phyloP scores from a whole-genome alignment of 2,797 vertebrate species.

The Adrianichthys oophorus region DNA sequence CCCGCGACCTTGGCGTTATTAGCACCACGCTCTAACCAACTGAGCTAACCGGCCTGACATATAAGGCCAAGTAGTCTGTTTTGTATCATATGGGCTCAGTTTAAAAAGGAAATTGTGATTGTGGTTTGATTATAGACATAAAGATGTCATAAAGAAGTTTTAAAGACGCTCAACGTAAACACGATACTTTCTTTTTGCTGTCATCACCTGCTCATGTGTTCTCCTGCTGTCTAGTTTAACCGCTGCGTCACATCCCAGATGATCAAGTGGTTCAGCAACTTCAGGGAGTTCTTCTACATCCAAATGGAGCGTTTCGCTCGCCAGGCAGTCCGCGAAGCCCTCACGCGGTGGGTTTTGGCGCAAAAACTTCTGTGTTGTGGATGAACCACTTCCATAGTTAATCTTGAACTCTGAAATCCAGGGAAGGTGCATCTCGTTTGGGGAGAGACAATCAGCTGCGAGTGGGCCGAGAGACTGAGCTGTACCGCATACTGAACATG shows the following conservation, averaged over 20 bases:
- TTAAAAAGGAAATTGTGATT: too few species aligned
- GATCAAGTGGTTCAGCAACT: conserved; percentile 88
- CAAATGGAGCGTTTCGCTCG: conserved; percentile 85
- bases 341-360: conserved; percentile 61
- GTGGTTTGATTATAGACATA: too few species aligned
- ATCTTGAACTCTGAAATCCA: conserved; percentile 33
- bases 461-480: conserved; percentile 78
- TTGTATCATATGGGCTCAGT: too few species aligned
- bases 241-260: conserved; percentile 85
- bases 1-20: conserved; percentile 72
- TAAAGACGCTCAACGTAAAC: background rate
- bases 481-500: conserved; percentile 83
- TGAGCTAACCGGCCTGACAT: conserved; percentile 55
- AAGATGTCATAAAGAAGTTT: too few species aligned
- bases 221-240: conserved; percentile 71
- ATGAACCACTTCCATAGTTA: background rate
- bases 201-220: conserved; percentile 4
- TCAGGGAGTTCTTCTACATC: conserved; percentile 87
- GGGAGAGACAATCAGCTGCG: conserved; percentile 66
- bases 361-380: background rate
- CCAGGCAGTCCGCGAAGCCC: conserved; percentile 79
- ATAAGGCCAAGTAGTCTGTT: too few species aligned
- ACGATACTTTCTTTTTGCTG: conserved; percentile 4
- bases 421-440: conserved; percentile 58
- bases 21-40: conserved; percentile 75